A percentile compares a stretch with the other conserved stretches of the same genome.
These are phyloP conservation scores for Orthosia gracilis DNA, from an alignment of 2,888 invertebrate species.

Conservation along the genomic window DNA sequence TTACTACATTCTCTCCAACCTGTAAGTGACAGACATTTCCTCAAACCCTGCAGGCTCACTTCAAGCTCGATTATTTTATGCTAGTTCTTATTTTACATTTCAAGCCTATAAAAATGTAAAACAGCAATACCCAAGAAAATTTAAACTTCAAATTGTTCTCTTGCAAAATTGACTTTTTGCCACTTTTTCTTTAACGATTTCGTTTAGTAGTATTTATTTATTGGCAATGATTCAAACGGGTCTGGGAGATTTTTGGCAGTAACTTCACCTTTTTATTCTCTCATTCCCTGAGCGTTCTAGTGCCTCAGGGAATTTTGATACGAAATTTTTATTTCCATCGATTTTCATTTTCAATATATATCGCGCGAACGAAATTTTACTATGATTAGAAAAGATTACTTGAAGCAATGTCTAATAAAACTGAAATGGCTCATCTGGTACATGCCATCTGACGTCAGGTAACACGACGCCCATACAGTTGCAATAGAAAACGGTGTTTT, in stretches of 20 bases:
- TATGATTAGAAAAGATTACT: conserved; percentile 41
- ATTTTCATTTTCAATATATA: conserved; percentile 37
- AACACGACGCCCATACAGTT: no score
- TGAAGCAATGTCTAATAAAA: conserved; percentile 53
- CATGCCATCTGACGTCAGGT: no score
- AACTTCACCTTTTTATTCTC: conserved; percentile 14
- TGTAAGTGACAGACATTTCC: conserved; percentile 13
- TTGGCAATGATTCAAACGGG: conserved; percentile 32
- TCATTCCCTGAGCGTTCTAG: not conserved
- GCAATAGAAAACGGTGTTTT: no score
- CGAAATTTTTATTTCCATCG: conserved; percentile 17
- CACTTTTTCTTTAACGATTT: conserved; percentile 12
- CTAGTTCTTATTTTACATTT: conserved; percentile 45
- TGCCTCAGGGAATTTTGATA: conserved; percentile 13
- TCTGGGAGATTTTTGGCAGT: not conserved
- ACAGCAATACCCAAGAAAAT: conserved; percentile 44
- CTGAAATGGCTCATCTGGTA: conserved; percentile 37
- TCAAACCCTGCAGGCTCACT: conserved; percentile 12
- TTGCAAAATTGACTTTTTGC: conserved; percentile 36
- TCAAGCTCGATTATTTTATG: conserved; percentile 17
- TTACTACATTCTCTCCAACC: not conserved
- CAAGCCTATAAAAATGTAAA: conserved; percentile 52
- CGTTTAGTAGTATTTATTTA: conserved; percentile 19
- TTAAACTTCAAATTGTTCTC: conserved; percentile 54
- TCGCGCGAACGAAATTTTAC: conserved; percentile 15